These are phyloP conservation scores for Xiphophorus birchmanni DNA, from an alignment of 2,797 vertebrate species.

Conservation along the genomic window DNA sequence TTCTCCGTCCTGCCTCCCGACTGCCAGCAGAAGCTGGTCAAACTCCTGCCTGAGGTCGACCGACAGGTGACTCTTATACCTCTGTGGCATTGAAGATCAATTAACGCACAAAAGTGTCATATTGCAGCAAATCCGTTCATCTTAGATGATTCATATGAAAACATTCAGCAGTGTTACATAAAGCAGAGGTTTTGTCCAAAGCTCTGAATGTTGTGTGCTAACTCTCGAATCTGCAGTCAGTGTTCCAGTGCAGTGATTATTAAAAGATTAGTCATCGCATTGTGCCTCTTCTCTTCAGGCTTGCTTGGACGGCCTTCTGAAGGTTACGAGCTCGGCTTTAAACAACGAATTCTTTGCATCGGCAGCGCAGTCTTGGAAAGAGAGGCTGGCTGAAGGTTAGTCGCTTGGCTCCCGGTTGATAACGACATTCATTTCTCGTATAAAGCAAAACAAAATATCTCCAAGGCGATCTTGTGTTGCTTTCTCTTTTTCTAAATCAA, in stretches of 20 bases:
- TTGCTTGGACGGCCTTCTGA: conserved; percentile 90
- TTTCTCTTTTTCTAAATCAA: conserved; percentile 4
- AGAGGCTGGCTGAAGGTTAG: conserved; percentile 93
- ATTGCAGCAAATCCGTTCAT: not conserved
- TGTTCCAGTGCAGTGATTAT: conserved; percentile 11
- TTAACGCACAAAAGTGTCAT: not conserved
- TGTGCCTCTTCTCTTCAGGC: conserved; percentile 79
- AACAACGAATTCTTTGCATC: conserved; percentile 99
- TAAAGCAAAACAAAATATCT: not conserved
- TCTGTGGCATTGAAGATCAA: not conserved
- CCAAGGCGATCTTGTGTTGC: conserved; percentile 1
- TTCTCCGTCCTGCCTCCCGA: conserved; percentile 89
- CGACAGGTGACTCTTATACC: conserved; percentile 82
- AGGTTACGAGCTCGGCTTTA: conserved; percentile 92
- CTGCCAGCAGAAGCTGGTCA: conserved; percentile 91
- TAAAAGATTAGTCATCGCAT: conserved; percentile 35
- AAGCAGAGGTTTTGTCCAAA: not conserved
- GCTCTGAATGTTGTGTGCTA: not conserved
- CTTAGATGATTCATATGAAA: not conserved
- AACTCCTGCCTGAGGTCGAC: conserved; percentile 93
- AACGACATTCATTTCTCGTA: conserved; percentile 16
- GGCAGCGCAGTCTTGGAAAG: conserved; percentile 98
- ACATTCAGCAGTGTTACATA: not conserved
- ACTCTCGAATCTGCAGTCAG: not conserved
- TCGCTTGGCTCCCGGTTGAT: conserved; percentile 15